Conservation (phyloP, 2,797 vertebrate genomes). For the Sebastiscus albofasciatus region DNA sequence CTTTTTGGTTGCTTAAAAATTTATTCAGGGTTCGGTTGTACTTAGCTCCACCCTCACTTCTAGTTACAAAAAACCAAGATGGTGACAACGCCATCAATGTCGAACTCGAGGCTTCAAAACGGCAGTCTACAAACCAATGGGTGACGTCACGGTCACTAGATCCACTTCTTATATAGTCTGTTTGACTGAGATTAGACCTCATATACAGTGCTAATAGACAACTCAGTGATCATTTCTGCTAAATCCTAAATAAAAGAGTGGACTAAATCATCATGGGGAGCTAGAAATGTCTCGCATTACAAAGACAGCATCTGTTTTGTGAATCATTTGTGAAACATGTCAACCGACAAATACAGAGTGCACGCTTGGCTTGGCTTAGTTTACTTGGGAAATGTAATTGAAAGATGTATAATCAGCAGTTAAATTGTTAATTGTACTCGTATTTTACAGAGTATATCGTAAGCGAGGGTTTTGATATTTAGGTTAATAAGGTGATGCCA, state of each 20-base stretch:
- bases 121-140: no score
- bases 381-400: background rate
- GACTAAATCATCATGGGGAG: background rate
- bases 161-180: no score
- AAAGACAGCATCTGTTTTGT: background rate
- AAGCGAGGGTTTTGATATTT: constrained; percentile 37
- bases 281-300: background rate
- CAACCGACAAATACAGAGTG: background rate
- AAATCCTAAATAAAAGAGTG: background rate
- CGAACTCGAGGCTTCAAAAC: no score
- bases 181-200: background rate
- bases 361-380: background rate
- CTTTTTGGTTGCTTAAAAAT: no score
- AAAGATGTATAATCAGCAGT: constrained; percentile 1
- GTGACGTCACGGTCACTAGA: no score
- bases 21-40: no score
- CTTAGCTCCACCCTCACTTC: no score
- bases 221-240: background rate
- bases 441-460: background rate
- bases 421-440: constrained; percentile 2
- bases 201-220: background rate
- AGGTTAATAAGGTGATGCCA: constrained; percentile 46
- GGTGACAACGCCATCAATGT: no score
- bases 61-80: no score
- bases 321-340: background rate